A percentile compares a stretch with the other conserved stretches of the same genome.
Evolutionary conservation across 2,888 invertebrate genomes (phyloP).

Genomic region (Parnassius smintheus): DNA sequence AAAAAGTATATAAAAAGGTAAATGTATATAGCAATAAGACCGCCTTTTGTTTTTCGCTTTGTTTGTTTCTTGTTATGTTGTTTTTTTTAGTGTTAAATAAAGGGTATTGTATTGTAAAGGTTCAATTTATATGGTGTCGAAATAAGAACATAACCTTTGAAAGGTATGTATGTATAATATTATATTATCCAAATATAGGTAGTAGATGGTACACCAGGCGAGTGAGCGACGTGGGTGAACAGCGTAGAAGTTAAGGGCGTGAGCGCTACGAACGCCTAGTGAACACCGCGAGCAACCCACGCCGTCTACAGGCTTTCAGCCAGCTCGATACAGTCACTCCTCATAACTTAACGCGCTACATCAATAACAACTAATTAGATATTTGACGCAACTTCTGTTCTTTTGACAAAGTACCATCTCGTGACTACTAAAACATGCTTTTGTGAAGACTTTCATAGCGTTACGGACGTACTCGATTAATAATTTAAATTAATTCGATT

Average conservation of each 20-base stretch:
- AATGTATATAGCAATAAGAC: too few species aligned
- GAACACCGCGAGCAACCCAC: neutral
- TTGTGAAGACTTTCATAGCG: too few species aligned
- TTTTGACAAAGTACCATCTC: neutral
- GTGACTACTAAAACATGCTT: neutral
- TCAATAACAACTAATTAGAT: slow-evolving; percentile 18
- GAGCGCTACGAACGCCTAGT: slow-evolving; percentile 13
- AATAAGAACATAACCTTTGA: slow-evolving; percentile 9
- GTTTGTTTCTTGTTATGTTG: too few species aligned
- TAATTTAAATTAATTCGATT: slow-evolving; percentile 14
- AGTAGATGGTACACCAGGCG: slow-evolving; percentile 10
- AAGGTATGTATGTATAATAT: slow-evolving; percentile 8
- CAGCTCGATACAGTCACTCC: neutral
- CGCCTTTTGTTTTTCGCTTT: too few species aligned
- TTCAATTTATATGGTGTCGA: slow-evolving; percentile 1
- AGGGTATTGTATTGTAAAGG: neutral
- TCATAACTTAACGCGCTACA: slow-evolving; percentile 16
- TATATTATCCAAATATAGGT: neutral
- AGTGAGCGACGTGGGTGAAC: slow-evolving; percentile 13
- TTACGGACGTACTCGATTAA: neutral
- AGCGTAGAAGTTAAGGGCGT: slow-evolving; percentile 21
- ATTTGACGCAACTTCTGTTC: slow-evolving; percentile 3
- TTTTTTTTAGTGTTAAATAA: too few species aligned
- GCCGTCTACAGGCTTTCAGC: neutral
- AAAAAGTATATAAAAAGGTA: too few species aligned